phyloP scores from a whole-genome alignment of 2,113 vertebrate genomes.

The Takifugu bimaculatus region DNA sequence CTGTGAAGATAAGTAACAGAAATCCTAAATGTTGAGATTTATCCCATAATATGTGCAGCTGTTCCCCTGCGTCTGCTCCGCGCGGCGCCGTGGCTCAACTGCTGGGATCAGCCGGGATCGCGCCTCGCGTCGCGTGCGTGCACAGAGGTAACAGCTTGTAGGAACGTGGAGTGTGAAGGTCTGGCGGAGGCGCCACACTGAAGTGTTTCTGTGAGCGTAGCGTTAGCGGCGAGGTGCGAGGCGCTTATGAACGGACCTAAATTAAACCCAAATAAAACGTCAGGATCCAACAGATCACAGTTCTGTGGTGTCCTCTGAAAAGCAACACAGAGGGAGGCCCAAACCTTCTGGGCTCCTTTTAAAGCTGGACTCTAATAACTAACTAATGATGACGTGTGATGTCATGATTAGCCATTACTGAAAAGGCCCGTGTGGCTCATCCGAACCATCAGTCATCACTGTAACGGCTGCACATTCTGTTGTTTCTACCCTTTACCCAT shows the following conservation, averaged over 20 bases:
- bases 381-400: too few relatives aligned
- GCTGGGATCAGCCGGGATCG: constrained; percentile 14
- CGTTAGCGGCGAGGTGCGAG: background rate
- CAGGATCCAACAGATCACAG: background rate
- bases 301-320: too few relatives aligned
- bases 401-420: too few relatives aligned
- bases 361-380: too few relatives aligned
- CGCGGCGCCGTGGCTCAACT: too few relatives aligned
- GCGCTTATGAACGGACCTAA: background rate
- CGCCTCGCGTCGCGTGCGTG: constrained; percentile 13
- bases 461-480: too few relatives aligned
- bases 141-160: constrained; percentile 13
- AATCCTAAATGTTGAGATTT: background rate
- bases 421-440: too few relatives aligned
- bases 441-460: too few relatives aligned
- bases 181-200: constrained; percentile 3
- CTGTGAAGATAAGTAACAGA: constrained; percentile 1
- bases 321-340: background rate
- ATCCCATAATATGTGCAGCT: too few relatives aligned
- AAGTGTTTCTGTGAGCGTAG: constrained; percentile 8
- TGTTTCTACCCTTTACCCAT: too few relatives aligned
- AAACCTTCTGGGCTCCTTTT: too few relatives aligned
- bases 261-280: background rate
- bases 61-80: too few relatives aligned
- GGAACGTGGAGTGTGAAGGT: constrained; percentile 7